These are phyloP conservation scores for Xyrichtys novacula DNA, from an alignment of 2,797 vertebrate species.

Conservation along the genomic window DNA sequence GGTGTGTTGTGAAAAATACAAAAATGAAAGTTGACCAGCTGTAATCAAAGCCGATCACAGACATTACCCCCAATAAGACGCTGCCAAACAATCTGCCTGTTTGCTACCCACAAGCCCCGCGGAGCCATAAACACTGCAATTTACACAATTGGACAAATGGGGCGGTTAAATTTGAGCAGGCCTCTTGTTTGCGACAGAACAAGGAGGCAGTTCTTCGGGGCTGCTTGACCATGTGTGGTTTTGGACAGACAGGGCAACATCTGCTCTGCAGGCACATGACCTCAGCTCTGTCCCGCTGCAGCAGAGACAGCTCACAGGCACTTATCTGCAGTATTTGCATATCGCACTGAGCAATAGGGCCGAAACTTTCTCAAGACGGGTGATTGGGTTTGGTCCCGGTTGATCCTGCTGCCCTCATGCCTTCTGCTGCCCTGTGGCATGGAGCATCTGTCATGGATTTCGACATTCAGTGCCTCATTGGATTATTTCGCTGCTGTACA, in stretches of 20 bases:
- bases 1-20: not conserved
- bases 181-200: constrained; percentile 53
- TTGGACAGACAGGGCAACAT: constrained; percentile 67
- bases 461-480: constrained; percentile 42
- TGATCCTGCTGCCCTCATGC: constrained; percentile 19
- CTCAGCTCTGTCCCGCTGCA: constrained; percentile 56
- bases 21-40: not conserved
- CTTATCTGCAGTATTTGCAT: constrained; percentile 47
- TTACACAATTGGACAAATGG: constrained; percentile 57
- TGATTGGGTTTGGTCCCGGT: constrained; percentile 35
- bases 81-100: constrained; percentile 33
- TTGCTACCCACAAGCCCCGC: constrained; percentile 30
- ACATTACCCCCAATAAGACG: constrained; percentile 10
- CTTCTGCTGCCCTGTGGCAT: constrained; percentile 21
- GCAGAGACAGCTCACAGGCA: constrained; percentile 58
- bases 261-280: constrained; percentile 75
- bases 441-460: constrained; percentile 59
- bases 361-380: constrained; percentile 11
- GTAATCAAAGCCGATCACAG: constrained; percentile 4
- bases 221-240: constrained; percentile 48
- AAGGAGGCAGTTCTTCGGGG: constrained; percentile 48
- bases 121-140: constrained; percentile 59
- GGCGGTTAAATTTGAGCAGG: constrained; percentile 47
- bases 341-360: constrained; percentile 32
- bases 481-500: constrained; percentile 54